Conservation (phyloP, 2,113 vertebrate genomes). For the Tachysurus fulvidraco region DNA sequence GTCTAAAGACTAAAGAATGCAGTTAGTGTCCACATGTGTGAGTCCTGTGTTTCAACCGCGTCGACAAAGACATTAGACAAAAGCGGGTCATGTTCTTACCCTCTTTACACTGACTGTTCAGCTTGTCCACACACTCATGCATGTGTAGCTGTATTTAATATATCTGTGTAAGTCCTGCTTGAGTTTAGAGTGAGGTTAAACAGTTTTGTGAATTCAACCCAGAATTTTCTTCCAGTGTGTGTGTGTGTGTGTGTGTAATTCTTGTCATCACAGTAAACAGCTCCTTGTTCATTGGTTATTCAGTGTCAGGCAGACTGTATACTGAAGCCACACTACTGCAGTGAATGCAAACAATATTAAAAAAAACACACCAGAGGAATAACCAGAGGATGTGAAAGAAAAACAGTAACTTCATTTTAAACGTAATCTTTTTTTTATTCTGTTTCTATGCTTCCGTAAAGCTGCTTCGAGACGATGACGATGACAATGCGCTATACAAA, state of each 20-base stretch:
- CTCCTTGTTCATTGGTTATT: conserved; percentile 16
- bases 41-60: not conserved
- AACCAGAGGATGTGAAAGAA: not conserved
- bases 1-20: not conserved
- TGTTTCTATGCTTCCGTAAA: no score
- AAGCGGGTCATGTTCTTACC: conserved; percentile 12
- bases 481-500: no score
- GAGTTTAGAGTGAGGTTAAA: not conserved
- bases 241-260: not conserved
- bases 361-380: not conserved
- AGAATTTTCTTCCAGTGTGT: not conserved
- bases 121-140: conserved; percentile 1
- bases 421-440: no score
- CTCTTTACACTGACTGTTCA: not conserved
- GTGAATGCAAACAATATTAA: not conserved
- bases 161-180: conserved; percentile 19
- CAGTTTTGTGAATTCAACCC: not conserved
- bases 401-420: no score
- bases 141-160: not conserved
- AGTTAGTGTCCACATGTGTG: not conserved
- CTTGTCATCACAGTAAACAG: conserved; percentile 5
- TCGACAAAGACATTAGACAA: not conserved
- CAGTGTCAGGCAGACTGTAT: conserved; percentile 23
- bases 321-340: not conserved
- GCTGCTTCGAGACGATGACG: no score